Percentiles rank a stretch among this genome's conserved stretches.
phyloP scores from a whole-genome alignment of 2,797 vertebrate genomes.

The Leuciscus waleckii region DNA sequence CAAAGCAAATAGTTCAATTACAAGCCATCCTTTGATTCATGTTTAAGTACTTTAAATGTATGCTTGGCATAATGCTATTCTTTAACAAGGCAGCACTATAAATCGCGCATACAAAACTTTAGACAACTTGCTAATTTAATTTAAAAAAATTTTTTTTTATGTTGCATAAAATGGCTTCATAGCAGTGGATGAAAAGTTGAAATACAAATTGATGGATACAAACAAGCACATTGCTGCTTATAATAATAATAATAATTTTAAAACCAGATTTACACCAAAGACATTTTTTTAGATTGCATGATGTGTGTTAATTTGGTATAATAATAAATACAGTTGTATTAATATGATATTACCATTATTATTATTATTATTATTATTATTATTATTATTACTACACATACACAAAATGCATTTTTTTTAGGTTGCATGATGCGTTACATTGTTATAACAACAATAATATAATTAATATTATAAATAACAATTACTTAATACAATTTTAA shows the following conservation, averaged over 20 bases:
- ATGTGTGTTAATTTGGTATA: background rate
- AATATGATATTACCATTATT: background rate
- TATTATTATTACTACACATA: background rate
- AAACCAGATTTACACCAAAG: background rate
- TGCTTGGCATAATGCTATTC: too few species aligned
- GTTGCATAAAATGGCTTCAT: background rate
- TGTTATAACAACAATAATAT: background rate
- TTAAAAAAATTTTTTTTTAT: background rate
- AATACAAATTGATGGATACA: slow-evolving; percentile 24
- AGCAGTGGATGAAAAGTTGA: slow-evolving; percentile 2
- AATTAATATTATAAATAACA: too few species aligned
- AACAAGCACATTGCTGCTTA: background rate
- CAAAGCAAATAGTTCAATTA: slow-evolving; percentile 26
- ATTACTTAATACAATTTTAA: too few species aligned
- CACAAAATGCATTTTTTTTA: background rate
- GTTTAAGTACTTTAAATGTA: slow-evolving; percentile 4
- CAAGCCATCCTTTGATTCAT: background rate
- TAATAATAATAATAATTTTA: background rate
- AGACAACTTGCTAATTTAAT: background rate
- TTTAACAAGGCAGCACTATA: background rate
- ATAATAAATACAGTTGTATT: background rate
- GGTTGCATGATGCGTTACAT: background rate
- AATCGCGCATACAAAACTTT: background rate
- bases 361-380: background rate
- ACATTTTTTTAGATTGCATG: background rate